Evolutionary conservation across 2,888 invertebrate species (phyloP).

Genomic region (Trichogramma evanescens): DNA sequence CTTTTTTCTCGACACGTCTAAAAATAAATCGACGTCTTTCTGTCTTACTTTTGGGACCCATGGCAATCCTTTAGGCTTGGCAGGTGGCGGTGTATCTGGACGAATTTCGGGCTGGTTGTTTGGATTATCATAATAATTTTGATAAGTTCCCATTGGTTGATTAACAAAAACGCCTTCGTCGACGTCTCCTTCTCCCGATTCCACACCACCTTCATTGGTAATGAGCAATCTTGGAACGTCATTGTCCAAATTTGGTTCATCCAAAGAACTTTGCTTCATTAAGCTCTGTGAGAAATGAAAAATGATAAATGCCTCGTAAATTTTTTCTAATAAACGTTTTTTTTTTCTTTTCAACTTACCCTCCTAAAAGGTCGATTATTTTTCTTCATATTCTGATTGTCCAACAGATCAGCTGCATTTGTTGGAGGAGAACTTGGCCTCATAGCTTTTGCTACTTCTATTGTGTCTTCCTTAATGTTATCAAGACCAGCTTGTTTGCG

Average conservation of each 20-base stretch:
- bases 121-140: slow-evolving; percentile 39
- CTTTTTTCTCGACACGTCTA: slow-evolving; percentile 85
- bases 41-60: slow-evolving; percentile 95
- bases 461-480: slow-evolving; percentile 81
- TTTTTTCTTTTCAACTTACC: slow-evolving; percentile 41
- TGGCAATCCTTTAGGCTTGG: slow-evolving; percentile 61
- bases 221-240: slow-evolving; percentile 32
- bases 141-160: slow-evolving; percentile 28
- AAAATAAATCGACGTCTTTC: slow-evolving; percentile 86
- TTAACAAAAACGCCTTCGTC: slow-evolving; percentile 49
- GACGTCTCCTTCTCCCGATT: slow-evolving; percentile 51
- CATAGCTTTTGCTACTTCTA: slow-evolving; percentile 90
- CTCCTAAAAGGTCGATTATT: slow-evolving; percentile 62
- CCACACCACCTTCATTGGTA: slow-evolving; percentile 54
- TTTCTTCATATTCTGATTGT: slow-evolving; percentile 74
- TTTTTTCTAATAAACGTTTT: slow-evolving; percentile 7
- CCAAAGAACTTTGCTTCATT: slow-evolving; percentile 87
- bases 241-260: slow-evolving; percentile 59
- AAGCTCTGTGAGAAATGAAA: slow-evolving; percentile 51
- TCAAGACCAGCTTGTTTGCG: slow-evolving; percentile 66
- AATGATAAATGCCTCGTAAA: not conserved
- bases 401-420: slow-evolving; percentile 81
- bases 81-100: slow-evolving; percentile 49
- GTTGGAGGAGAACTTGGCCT: slow-evolving; percentile 91
- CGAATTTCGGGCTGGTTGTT: slow-evolving; percentile 47